phyloP scores from a whole-genome alignment of 2,113 vertebrate genomes.

The Desmodus rotundus region DNA sequence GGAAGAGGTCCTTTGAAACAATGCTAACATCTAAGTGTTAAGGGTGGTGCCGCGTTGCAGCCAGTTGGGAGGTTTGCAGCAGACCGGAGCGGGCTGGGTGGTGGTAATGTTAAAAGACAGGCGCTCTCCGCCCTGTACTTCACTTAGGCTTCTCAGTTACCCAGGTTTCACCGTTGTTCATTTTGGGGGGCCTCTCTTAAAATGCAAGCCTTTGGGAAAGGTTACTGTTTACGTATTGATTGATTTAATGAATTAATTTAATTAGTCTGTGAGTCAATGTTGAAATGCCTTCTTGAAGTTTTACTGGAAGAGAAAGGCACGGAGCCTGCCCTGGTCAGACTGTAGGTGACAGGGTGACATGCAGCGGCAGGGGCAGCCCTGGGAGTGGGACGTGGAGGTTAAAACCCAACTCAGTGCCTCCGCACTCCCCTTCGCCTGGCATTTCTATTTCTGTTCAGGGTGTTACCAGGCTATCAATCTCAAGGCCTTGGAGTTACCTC shows the following conservation, averaged over 20 bases:
- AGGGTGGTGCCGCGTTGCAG: background rate
- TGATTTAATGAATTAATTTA: too few relatives aligned
- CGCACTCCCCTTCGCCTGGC: background rate
- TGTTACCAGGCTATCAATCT: background rate
- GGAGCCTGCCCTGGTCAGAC: background rate
- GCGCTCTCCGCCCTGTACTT: background rate
- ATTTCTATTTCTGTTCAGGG: background rate
- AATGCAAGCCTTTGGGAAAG: background rate
- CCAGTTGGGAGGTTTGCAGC: background rate
- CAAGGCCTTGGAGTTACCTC: background rate
- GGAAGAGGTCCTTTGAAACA: background rate
- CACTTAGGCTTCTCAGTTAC: background rate
- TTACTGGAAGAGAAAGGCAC: background rate
- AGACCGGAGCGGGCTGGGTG: background rate
- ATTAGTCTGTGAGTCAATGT: background rate
- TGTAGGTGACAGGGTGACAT: background rate
- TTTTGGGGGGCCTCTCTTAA: background rate
- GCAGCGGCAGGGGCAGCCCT: background rate
- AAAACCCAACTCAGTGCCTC: background rate
- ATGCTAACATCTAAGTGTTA: background rate
- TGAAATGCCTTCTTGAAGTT: background rate
- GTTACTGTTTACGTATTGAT: background rate
- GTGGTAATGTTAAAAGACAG: background rate
- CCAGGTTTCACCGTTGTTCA: background rate
- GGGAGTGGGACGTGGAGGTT: background rate